These are phyloP conservation scores for Python bivittatus DNA, from an alignment of 2,113 vertebrate genomes.

Conservation along the genomic window DNA sequence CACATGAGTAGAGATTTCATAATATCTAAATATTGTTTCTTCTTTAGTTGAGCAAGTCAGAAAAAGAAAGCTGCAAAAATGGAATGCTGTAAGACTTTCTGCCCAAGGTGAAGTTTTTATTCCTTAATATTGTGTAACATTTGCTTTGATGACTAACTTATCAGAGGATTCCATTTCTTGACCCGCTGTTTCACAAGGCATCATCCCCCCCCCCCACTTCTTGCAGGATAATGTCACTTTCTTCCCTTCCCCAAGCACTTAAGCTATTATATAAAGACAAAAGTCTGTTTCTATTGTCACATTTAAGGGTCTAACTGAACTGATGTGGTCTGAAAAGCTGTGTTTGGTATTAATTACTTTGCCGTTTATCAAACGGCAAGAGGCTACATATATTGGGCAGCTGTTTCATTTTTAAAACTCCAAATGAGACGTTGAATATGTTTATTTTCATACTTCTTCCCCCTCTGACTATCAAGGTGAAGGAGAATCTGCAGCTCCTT, in stretches of 20 bases:
- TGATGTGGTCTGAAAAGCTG: not conserved
- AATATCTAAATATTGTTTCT: conserved; percentile 45
- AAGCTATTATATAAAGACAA: not conserved
- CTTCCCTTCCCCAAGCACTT: not conserved
- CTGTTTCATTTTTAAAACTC: not conserved
- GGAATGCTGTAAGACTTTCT: conserved; percentile 40
- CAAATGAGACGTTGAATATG: not conserved
- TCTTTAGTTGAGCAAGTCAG: conserved; percentile 72
- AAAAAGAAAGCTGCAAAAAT: conserved; percentile 61
- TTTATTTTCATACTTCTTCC: not conserved
- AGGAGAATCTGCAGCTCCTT: not conserved
- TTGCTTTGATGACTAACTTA: conserved; percentile 25
- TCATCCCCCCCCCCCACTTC: not conserved
- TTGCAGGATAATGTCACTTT: not conserved
- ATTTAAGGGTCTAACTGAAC: not conserved
- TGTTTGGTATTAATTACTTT: not conserved
- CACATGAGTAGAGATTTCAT: conserved; percentile 24
- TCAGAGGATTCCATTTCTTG: not conserved
- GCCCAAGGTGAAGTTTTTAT: conserved; percentile 59
- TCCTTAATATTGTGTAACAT: conserved; percentile 7
- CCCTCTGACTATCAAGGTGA: not conserved
- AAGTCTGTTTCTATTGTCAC: not conserved
- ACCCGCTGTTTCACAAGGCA: conserved; percentile 20
- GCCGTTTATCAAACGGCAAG: not conserved
- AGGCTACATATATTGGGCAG: not conserved